Percentiles rank a stretch among this genome's conserved stretches.
phyloP scores from a whole-genome alignment of 2,113 vertebrate genomes.

The Microtus ochrogaster region DNA sequence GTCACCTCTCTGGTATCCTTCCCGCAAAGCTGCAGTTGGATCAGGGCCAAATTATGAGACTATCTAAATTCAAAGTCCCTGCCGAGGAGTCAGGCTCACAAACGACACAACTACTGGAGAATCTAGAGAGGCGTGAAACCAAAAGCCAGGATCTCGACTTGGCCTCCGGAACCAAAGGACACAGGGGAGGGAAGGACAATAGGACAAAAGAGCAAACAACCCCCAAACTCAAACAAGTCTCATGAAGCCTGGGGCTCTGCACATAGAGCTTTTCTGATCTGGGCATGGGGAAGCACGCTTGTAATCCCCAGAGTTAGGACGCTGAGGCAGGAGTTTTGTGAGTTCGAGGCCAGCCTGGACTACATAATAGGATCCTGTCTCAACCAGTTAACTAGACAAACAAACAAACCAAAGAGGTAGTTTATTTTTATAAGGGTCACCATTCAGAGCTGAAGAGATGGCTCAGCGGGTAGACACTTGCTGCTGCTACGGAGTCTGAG shows the following conservation, averaged over 20 bases:
- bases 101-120: not conserved
- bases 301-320: not conserved
- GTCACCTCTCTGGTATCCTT: constrained; percentile 9
- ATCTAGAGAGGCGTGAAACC: not conserved
- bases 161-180: not conserved
- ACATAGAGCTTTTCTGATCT: not conserved
- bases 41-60: not conserved
- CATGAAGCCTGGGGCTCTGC: not conserved
- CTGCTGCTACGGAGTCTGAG: not conserved
- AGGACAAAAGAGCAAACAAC: not conserved
- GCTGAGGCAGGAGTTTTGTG: not conserved
- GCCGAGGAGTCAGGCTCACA: not conserved
- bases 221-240: not conserved
- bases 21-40: not conserved
- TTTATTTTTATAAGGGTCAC: not conserved
- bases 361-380: not conserved
- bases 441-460: not conserved
- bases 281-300: not conserved
- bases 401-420: not conserved
- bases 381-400: not conserved
- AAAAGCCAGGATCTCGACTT: not conserved
- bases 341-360: not conserved
- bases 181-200: not conserved
- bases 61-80: not conserved
- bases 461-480: not conserved